These are phyloP conservation scores for Sinocyclocheilus anshuiensis DNA, from an alignment of 2,113 vertebrate species.

Conservation along the genomic window DNA sequence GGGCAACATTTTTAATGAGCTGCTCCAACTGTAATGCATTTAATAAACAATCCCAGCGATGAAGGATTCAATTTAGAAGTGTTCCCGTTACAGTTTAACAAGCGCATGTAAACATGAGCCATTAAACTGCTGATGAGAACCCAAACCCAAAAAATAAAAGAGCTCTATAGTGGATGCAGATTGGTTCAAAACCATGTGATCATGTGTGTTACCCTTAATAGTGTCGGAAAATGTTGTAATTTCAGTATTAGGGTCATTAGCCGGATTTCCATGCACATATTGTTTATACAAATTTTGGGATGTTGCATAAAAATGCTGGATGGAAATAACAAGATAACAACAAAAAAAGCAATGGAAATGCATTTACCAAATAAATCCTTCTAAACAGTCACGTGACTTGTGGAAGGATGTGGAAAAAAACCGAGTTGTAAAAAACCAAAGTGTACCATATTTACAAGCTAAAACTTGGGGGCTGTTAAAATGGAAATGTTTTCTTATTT, in stretches of 20 bases:
- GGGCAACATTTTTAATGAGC: slow-evolving; percentile 55
- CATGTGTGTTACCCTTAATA: not conserved
- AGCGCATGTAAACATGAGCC: slow-evolving; percentile 61
- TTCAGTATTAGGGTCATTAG: not conserved
- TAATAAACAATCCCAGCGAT: slow-evolving; percentile 55
- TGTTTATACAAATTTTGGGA: not conserved
- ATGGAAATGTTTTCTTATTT: not conserved
- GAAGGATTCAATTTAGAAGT: slow-evolving; percentile 59
- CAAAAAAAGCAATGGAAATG: not conserved
- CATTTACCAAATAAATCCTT: not conserved
- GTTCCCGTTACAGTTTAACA: slow-evolving; percentile 68
- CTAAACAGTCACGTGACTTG: not conserved
- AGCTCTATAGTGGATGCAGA: not conserved
- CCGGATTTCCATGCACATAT: not conserved
- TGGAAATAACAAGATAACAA: not conserved
- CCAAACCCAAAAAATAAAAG: slow-evolving; percentile 45
- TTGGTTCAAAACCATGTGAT: not conserved
- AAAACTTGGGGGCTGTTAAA: not conserved
- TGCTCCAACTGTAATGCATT: slow-evolving; percentile 47
- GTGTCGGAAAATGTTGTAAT: not conserved
- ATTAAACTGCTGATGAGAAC: slow-evolving; percentile 55
- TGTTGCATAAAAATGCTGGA: not conserved
- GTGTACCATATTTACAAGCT: not conserved
- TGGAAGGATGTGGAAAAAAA: not conserved
- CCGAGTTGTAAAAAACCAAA: not conserved